Conservation (phyloP, 2,888 invertebrate species). For the Drosophila robusta region DNA sequence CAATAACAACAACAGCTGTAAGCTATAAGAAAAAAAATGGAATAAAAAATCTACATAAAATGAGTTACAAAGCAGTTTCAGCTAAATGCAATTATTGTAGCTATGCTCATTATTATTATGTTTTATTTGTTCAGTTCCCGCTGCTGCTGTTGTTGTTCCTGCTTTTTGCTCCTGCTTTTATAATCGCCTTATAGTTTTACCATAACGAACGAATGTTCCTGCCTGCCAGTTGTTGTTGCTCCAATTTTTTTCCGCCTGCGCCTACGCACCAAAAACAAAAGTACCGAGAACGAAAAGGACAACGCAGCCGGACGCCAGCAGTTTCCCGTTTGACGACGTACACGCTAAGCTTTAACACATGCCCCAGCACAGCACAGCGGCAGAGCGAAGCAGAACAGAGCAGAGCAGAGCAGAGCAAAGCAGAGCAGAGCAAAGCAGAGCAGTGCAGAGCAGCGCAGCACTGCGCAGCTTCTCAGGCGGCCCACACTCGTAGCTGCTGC, state of each 20-base stretch:
- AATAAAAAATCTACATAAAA: not conserved
- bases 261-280: conserved; percentile 44
- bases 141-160: conserved; percentile 1
- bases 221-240: not conserved
- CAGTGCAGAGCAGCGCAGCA: conserved; percentile 4
- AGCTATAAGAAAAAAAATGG: conserved; percentile 8
- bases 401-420: conserved; percentile 3
- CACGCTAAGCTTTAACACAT: conserved; percentile 54
- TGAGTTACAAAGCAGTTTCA: not conserved
- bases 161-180: conserved; percentile 11
- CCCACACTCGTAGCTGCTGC: conserved; percentile 2
- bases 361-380: conserved; percentile 23
- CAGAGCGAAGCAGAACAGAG: not conserved
- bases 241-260: conserved; percentile 17
- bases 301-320: conserved; percentile 17
- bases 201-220: conserved; percentile 21
- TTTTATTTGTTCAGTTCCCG: not conserved
- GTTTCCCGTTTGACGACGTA: conserved; percentile 34
- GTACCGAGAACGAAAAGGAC: conserved; percentile 9
- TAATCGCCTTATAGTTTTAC: conserved; percentile 68
- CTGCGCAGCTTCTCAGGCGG: conserved; percentile 5
- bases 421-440: conserved; percentile 12
- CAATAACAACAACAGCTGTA: conserved; percentile 46
- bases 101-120: conserved; percentile 18
- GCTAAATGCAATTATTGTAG: conserved; percentile 3